Percentiles rank a stretch among this genome's conserved stretches.
These are phyloP conservation scores for Dryadula phaetusa DNA, from an alignment of 2,888 invertebrate genomes.

Conservation along the genomic window DNA sequence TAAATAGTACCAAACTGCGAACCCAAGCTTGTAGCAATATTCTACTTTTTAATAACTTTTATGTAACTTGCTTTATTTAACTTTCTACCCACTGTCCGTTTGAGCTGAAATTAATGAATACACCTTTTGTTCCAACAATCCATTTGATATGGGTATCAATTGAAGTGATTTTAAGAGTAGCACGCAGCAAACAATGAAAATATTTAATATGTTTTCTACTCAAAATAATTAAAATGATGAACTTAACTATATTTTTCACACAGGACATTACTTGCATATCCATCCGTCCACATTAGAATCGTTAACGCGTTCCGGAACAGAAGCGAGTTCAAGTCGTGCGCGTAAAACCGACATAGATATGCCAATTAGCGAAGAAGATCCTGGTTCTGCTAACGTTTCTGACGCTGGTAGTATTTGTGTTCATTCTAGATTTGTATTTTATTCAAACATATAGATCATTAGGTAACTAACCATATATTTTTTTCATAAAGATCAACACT, in stretches of 20 bases:
- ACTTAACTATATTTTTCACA: constrained; percentile 22
- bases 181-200: too few relatives aligned
- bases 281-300: constrained; percentile 91
- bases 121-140: too few relatives aligned
- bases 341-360: constrained; percentile 68
- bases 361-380: constrained; percentile 83
- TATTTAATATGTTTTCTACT: too few relatives aligned
- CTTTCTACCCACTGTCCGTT: too few relatives aligned
- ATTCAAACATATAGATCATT: neutral
- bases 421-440: neutral
- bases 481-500: constrained; percentile 25
- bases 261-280: constrained; percentile 89
- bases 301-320: constrained; percentile 90
- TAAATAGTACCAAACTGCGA: too few relatives aligned
- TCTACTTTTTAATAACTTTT: too few relatives aligned
- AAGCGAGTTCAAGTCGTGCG: constrained; percentile 90
- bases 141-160: too few relatives aligned
- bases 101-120: too few relatives aligned
- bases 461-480: constrained; percentile 11
- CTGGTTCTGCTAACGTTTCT: constrained; percentile 41
- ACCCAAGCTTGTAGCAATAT: too few relatives aligned
- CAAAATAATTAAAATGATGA: neutral
- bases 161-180: too few relatives aligned
- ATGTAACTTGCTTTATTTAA: too few relatives aligned
- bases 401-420: constrained; percentile 35